Conservation (phyloP, 1,140 invertebrate genomes). For the Anastrepha ludens region DNA sequence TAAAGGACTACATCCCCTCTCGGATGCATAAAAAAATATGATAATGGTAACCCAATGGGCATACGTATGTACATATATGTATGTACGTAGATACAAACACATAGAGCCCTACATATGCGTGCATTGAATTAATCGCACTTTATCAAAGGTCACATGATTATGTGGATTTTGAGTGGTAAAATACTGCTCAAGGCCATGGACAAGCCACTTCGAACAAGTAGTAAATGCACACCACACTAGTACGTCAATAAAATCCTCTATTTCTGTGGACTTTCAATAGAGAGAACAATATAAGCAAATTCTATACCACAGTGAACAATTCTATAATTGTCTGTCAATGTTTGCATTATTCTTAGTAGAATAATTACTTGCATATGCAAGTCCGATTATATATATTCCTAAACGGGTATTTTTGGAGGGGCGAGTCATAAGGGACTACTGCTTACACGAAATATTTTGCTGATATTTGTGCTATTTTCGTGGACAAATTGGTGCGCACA, state of each 20-base stretch:
- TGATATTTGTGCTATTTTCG: not conserved
- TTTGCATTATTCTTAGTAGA: not conserved
- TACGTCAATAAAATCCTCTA: not conserved
- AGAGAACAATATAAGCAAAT: not conserved
- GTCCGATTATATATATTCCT: not conserved
- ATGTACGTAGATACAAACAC: too few relatives aligned
- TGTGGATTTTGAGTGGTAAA: not conserved
- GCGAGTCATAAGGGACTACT: too few relatives aligned
- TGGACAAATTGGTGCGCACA: not conserved
- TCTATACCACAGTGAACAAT: too few relatives aligned
- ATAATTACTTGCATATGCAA: not conserved
- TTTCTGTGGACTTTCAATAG: not conserved
- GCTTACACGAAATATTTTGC: not conserved
- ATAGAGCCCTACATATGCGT: not conserved
- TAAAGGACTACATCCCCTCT: not conserved
- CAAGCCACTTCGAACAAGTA: not conserved
- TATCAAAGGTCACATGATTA: constrained; percentile 8
- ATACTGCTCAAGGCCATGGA: not conserved
- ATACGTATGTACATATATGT: not conserved
- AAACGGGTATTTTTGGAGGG: not conserved
- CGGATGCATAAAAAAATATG: not conserved
- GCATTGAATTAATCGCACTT: constrained; percentile 5
- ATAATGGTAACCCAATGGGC: not conserved
- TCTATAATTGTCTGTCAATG: not conserved
- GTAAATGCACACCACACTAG: not conserved